Conservation (phyloP, 2,113 vertebrate genomes). For the Python bivittatus region DNA sequence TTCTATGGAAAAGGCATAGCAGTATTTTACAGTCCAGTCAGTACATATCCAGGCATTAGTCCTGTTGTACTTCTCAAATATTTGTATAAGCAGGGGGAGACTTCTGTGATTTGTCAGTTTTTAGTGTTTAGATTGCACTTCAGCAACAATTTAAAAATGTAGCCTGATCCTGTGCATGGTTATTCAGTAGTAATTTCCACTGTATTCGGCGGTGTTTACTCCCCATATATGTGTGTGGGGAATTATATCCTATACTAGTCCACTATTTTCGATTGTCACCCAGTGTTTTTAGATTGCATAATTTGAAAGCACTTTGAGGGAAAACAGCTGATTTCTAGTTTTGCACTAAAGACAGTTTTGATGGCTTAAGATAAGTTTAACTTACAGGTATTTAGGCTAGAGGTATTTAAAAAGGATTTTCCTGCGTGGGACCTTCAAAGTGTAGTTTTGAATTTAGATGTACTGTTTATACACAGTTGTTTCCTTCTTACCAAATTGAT, state of each 20-base stretch:
- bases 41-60: background rate
- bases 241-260: background rate
- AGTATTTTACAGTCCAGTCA: background rate
- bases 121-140: background rate
- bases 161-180: background rate
- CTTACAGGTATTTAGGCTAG: background rate
- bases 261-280: background rate
- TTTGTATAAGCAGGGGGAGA: background rate
- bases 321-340: background rate
- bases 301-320: background rate
- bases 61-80: background rate
- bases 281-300: background rate
- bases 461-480: background rate
- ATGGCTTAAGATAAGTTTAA: background rate
- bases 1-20: background rate
- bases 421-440: background rate
- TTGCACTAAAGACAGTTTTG: background rate
- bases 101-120: background rate
- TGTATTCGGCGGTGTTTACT: accelerated
- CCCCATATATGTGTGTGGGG: background rate
- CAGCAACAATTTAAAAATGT: background rate
- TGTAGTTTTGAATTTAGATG: background rate
- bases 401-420: background rate
- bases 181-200: accelerated
- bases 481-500: background rate